Percentiles rank a stretch among this genome's conserved stretches.
Evolutionary conservation across 2,113 vertebrate species (phyloP).

Genomic region (Acanthisitta chloris): DNA sequence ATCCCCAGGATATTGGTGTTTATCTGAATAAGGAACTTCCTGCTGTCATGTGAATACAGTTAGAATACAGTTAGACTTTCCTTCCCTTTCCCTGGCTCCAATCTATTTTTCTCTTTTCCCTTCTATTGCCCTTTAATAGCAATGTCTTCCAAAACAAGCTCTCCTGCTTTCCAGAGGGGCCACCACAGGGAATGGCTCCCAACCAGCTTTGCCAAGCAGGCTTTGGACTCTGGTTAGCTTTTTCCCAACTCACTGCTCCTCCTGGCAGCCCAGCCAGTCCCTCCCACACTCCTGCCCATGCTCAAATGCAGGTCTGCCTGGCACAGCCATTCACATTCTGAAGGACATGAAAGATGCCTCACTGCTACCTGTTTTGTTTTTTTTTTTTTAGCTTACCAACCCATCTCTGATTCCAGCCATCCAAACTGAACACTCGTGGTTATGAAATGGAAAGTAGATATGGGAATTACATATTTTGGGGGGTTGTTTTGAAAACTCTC

Average conservation of each 20-base stretch:
- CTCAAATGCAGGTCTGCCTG: neutral
- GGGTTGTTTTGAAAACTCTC: neutral
- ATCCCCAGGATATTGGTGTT: neutral
- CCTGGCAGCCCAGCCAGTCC: neutral
- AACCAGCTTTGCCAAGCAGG: neutral
- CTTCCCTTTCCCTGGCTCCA: neutral
- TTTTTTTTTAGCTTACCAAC: neutral
- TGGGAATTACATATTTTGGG: fast-evolving
- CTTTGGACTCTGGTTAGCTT: neutral
- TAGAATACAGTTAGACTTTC: neutral
- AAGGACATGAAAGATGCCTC: neutral
- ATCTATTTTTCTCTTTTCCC: neutral
- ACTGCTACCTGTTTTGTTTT: neutral
- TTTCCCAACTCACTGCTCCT: neutral
- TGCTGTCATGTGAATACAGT: neutral
- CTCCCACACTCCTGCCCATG: neutral
- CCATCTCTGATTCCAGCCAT: neutral
- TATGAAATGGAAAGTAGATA: neutral
- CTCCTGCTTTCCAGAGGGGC: neutral
- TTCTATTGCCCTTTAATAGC: neutral
- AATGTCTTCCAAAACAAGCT: neutral
- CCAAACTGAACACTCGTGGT: neutral
- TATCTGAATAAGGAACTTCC: neutral
- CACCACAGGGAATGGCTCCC: fast-evolving
- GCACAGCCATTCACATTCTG: neutral